Conservation (phyloP, 2,797 vertebrate species). For the Pyrocephalus nanus region DNA sequence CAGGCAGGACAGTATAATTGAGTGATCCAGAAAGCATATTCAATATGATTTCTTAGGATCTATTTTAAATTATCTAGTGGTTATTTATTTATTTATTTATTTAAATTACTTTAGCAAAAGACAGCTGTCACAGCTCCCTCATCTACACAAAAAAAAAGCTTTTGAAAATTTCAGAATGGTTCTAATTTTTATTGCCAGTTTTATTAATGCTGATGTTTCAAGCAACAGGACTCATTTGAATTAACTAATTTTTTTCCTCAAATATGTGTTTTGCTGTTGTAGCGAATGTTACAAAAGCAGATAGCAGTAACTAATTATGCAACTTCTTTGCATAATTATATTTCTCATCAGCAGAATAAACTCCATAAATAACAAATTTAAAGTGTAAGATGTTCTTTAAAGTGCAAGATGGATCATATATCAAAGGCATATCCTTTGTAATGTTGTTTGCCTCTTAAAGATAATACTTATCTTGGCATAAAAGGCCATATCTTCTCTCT, state of each 20-base stretch:
- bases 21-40: neutral
- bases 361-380: slow-evolving; percentile 1
- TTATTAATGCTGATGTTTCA: neutral
- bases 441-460: slow-evolving; percentile 8
- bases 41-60: neutral
- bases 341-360: slow-evolving; percentile 35
- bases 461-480: neutral
- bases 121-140: neutral
- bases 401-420: neutral
- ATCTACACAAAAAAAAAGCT: neutral
- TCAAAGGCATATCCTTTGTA: slow-evolving; percentile 4
- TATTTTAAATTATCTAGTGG: neutral
- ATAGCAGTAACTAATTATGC: slow-evolving; percentile 11
- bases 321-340: slow-evolving; percentile 14
- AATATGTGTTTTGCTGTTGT: neutral
- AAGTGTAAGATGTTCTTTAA: neutral
- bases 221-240: neutral
- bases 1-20: neutral
- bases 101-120: neutral
- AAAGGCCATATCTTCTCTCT: slow-evolving; percentile 1
- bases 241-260: neutral
- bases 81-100: neutral
- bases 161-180: neutral
- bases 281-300: neutral
- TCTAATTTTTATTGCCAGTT: neutral